Percentiles rank a stretch among this genome's conserved stretches.
These are phyloP conservation scores for Phorcus lineatus DNA, from an alignment of 2,888 invertebrate genomes.

Conservation along the genomic window DNA sequence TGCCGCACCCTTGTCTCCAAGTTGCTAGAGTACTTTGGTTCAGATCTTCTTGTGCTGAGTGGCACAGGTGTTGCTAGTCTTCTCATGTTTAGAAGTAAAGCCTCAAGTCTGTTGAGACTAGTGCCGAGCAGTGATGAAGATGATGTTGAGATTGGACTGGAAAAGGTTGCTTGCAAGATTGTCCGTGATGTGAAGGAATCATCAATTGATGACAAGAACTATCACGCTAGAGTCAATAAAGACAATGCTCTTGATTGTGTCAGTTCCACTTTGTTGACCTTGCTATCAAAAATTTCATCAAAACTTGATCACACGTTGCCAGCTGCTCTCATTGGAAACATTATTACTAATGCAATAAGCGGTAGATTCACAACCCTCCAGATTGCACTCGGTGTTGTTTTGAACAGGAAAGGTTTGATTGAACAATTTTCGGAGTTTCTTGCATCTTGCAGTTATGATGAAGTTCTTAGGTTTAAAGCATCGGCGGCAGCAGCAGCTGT, in stretches of 20 bases:
- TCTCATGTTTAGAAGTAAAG: not conserved
- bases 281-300: not conserved
- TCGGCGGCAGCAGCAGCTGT: not conserved
- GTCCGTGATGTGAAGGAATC: not conserved
- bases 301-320: not conserved
- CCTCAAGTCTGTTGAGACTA: not conserved
- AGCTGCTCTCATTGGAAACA: slow-evolving; percentile 6
- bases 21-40: not conserved
- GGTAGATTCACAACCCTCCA: not conserved
- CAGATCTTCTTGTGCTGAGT: not conserved
- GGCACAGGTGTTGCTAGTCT: slow-evolving; percentile 6
- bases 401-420: not conserved
- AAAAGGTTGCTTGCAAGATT: not conserved
- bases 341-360: not conserved
- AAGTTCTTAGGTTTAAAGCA: not conserved
- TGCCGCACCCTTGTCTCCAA: too few relatives aligned
- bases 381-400: not conserved
- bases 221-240: not conserved
- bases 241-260: not conserved
- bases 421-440: not conserved
- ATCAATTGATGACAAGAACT: not conserved
- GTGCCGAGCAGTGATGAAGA: slow-evolving; percentile 4
- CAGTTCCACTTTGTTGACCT: not conserved
- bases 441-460: not conserved
- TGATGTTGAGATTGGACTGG: not conserved